phyloP scores from a whole-genome alignment of 1,140 invertebrate genomes.

The Penaeus vannamei region DNA sequence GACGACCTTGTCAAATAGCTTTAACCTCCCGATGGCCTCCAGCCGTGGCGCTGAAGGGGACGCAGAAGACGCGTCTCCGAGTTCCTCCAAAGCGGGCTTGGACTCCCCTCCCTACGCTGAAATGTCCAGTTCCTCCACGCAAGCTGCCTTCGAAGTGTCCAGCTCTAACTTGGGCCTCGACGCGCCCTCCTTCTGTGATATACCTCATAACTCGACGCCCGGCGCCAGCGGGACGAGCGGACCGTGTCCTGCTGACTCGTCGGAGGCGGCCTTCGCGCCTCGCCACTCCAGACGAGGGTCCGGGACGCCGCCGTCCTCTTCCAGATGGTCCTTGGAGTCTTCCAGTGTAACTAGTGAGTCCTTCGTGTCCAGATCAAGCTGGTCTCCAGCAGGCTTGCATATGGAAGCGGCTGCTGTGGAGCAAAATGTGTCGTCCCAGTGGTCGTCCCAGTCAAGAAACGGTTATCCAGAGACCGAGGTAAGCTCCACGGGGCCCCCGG shows the following conservation, averaged over 20 bases:
- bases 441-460: slow-evolving; percentile 3
- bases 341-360: slow-evolving; percentile 8
- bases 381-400: neutral
- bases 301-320: slow-evolving; percentile 34
- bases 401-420: neutral
- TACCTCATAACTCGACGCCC: neutral
- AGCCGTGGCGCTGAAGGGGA: too few relatives aligned
- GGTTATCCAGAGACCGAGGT: slow-evolving; percentile 15
- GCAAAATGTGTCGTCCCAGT: neutral
- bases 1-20: neutral
- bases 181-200: neutral
- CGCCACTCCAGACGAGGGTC: slow-evolving; percentile 12
- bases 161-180: slow-evolving; percentile 33
- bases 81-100: too few relatives aligned
- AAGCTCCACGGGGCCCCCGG: slow-evolving; percentile 46
- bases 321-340: neutral
- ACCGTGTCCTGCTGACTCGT: slow-evolving; percentile 39
- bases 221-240: neutral
- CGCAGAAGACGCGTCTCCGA: too few relatives aligned
- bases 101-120: neutral
- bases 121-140: slow-evolving; percentile 28
- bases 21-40: too few relatives aligned
- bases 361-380: slow-evolving; percentile 46
- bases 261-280: neutral
- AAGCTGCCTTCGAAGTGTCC: slow-evolving; percentile 30